Evolutionary conservation across 2,797 vertebrate genomes (phyloP), one percentile per base, ranked within the genome.

Genomic region (Lacerta agilis): DNA sequence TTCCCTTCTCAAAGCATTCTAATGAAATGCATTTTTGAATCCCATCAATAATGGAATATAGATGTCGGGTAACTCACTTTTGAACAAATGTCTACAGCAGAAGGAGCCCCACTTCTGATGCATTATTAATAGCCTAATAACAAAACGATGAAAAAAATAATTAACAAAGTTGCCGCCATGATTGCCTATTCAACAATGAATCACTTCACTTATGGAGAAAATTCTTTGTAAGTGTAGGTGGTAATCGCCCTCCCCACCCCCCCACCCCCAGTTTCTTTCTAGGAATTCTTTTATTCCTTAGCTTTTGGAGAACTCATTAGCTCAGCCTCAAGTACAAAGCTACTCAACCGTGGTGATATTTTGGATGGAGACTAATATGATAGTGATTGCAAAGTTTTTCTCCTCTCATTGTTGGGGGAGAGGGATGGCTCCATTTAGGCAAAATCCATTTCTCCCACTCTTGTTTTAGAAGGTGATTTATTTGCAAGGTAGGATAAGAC

Each of bases 101-200:
- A 92, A 92, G 91, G 61, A 89, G 73, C 67, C 85, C 45, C 86
- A 89, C 94, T 92, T 94, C 94, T 86, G 89, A 90, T 95, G 88
- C 91, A 95, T 94, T 94, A 96, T 95, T 96, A 96, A 96, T 94
- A 69, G 87, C 82, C 93, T 95, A 96, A 95, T 96, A 94, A 94
- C 92, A 90, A 93, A 91, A 93, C 88, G 43, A 95, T 94, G 92
- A 95, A 95, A 95, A 95, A 94, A 95, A 95, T 96, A 95, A 95
- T 95, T 95, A 95, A 95, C 88, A 91, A 93, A 93, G 85, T 87
- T 86, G 88, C 77, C 43, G 91, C 67, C 89, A 92, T 92, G 91
- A 94, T 90, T 87, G 86, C 82, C 90, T 87, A 82, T 87, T 91
- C 86, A 17, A 36, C 75, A 90, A 93, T 87, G 91, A 92, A 92